These are phyloP conservation scores for Synanthedon myopaeformis DNA, from an alignment of 2,888 invertebrate species.

Conservation along the genomic window DNA sequence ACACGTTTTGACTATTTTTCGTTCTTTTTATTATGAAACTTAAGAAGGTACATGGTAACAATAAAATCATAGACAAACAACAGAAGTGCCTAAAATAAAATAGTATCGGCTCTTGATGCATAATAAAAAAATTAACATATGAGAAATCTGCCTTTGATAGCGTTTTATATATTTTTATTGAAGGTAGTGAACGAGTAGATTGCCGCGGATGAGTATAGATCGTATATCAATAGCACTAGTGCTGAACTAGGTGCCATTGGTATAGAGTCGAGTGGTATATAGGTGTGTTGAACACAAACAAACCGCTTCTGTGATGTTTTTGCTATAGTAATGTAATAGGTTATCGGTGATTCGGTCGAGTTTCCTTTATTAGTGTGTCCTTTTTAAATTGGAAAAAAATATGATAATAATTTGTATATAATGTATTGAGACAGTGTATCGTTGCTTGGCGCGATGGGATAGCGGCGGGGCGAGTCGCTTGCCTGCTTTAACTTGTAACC, in stretches of 20 bases:
- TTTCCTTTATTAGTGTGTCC: conserved; percentile 37
- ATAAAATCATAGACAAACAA: conserved; percentile 24
- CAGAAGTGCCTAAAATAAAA: conserved; percentile 49
- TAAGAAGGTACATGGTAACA: too few species aligned
- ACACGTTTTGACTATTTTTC: conserved; percentile 7
- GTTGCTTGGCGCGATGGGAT: conserved; percentile 29
- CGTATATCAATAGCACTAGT: too few species aligned
- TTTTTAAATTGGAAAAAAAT: conserved; percentile 37
- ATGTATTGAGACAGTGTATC: conserved; percentile 45
- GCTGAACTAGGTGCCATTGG: conserved; percentile 1
- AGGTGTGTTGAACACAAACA: conserved; percentile 44
- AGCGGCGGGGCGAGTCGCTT: conserved; percentile 46
- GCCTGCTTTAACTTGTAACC: conserved; percentile 36
- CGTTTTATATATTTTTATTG: conserved; percentile 60
- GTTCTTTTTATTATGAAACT: too few species aligned
- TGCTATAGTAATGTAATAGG: conserved; percentile 38
- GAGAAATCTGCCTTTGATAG: conserved; percentile 54
- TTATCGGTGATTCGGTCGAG: conserved; percentile 15
- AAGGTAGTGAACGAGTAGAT: conserved; percentile 28
- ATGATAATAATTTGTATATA: conserved; percentile 59
- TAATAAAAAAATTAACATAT: conserved; percentile 29
- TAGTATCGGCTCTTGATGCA: conserved; percentile 37
- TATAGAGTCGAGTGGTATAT: conserved; percentile 25
- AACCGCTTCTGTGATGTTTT: conserved; percentile 62
- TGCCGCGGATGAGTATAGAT: too few species aligned